Base-by-base conservation (phyloP, 2,113 vertebrate species). In the Lycocorax pyrrhopterus region DNA sequence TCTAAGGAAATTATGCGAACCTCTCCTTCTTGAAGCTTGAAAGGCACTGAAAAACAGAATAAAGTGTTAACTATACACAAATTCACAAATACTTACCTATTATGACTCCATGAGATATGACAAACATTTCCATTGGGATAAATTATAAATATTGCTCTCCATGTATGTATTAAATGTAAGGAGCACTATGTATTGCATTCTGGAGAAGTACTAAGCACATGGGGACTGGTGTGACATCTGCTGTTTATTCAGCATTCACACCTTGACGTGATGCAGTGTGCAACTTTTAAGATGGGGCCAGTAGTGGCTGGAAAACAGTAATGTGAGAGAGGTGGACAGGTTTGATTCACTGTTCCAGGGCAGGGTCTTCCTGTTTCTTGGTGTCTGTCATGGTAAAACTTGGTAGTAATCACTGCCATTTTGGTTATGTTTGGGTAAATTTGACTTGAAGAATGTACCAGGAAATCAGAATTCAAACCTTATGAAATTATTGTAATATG, bases 1-100 rank as follows among this genome's bases (percentile, higher is more conserved):
- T 99, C 98, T 83, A 98, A 89, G 12, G 99, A 98, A 94, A 99
- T 99, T 77, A 99, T 98, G 33, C 99, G 98, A 39, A 99, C 99
- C 89, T 98, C 99, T 17, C 99, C 99, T 90, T 99, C 99, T 94
- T 99, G 99, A 47, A 99, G 98, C 95, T 99, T 99, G 84, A 99
- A 99, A 43, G 99, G 99, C 98, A 99, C 99, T 99, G 73, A 32
- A 91, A 77, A 91, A 83, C 43, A 86, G 9, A 89, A 90, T 44
- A 17, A 16, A 43, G 13, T 52, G 30, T 84, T 93, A 41, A 37
- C 16, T 62, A 3, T 16, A 44, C 4, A 47, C 7, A 37, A 51
- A 78, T 21, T 46, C 26, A 22, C 9, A n/a, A n/a, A 75, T 21
- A 47, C 15, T 33, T 67, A 32, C 6, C 14, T 52, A 9, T 33